A percentile compares a stretch with the other conserved stretches of the same genome.
phyloP scores from a whole-genome alignment of 1,140 invertebrate species.

The Cydia splendana region DNA sequence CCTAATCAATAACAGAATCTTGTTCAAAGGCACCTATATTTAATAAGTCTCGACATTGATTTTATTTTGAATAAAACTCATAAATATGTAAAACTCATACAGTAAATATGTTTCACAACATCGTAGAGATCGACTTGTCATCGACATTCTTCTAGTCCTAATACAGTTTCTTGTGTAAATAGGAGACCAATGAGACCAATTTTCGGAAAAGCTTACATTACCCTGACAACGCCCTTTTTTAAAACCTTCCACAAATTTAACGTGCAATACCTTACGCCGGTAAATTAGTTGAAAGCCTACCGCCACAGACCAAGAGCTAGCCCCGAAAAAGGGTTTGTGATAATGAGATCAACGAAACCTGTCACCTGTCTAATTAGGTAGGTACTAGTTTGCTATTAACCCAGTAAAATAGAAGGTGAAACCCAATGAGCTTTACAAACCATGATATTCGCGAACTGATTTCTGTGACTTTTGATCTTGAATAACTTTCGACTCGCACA shows the following conservation, averaged over 20 bases:
- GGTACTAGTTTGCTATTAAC: too few species aligned
- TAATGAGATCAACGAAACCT: too few species aligned
- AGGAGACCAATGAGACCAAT: too few species aligned
- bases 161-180: not conserved
- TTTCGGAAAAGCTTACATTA: conserved; percentile 18
- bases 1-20: too few species aligned
- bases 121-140: not conserved
- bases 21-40: too few species aligned
- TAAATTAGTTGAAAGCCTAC: conserved; percentile 36
- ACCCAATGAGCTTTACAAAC: too few species aligned
- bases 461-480: too few species aligned
- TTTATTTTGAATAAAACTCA: not conserved
- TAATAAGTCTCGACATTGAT: too few species aligned
- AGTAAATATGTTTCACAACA: not conserved
- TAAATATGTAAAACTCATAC: not conserved
- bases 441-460: not conserved
- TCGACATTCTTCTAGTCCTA: not conserved
- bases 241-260: conserved; percentile 6
- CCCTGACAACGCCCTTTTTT: conserved; percentile 31
- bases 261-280: not conserved
- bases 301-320: not conserved
- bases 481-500: too few species aligned
- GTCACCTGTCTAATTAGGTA: too few species aligned
- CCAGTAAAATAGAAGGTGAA: too few species aligned
- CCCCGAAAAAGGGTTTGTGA: too few species aligned